Evolutionary conservation across 2,797 vertebrate species (phyloP), one percentile per base, ranked within the genome.

Genomic region (Iguana delicatissima): DNA sequence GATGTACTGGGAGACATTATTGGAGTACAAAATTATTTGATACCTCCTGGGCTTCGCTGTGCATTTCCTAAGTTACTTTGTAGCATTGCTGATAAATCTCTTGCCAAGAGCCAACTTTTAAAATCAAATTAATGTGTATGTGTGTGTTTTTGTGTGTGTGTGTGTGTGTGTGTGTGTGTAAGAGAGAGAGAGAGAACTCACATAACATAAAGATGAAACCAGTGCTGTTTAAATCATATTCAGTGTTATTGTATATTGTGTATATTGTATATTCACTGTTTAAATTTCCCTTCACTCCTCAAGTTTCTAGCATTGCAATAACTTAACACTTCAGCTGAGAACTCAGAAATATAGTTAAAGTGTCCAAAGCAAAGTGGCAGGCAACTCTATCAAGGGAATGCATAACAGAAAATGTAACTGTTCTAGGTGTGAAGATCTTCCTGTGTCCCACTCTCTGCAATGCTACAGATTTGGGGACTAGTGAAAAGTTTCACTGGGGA

Each of bases 11-110:
- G 0, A 77, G 88, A 90, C 81, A 57, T 81, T 80, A 83, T 32
- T 86, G 57, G 86, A 90, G 87, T 4, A 87, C 72, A 87, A 87
- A 83, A 0, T 46, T 69, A 64, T 74, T 42, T 50, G 57, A 67
- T 2, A 0, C 76, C 89, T 90, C 85, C 35, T 0, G 0, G 84
- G 26, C 38, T 88, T 3, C 20, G 0, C 35, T 84, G 69, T n/a
- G 62, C 92, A 93, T 72, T 62, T 42, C 46, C 1, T 76, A 87
- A 84, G 35, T 77, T 84, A 1, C 14, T 89, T 46, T 85, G n/a
- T 89, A 64, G 86, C 42, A 35, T 64, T 18, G 59, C 22, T 24
- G 24, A 85, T 35, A 92, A 92, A 83, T 59, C 1, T 26, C 0
- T 35, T 74, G 62, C 83, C 50, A 76, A 16, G 22, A 52, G 42